A percentile compares a stretch with the other conserved stretches of the same genome.
These are phyloP conservation scores for Rhea americana DNA, from an alignment of 2,113 vertebrate genomes.

Conservation along the genomic window DNA sequence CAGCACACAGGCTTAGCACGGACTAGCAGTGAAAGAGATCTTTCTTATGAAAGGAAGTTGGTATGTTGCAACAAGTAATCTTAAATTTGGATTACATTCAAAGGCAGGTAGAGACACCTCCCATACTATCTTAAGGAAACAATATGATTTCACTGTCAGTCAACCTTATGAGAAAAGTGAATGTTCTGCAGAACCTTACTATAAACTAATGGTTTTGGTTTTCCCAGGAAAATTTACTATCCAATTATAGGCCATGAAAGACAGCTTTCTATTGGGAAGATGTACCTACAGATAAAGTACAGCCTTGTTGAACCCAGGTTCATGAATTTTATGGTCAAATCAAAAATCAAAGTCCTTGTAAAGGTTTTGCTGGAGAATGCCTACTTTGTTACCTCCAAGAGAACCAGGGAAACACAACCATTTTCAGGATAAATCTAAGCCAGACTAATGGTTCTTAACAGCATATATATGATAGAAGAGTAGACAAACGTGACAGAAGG, in stretches of 20 bases:
- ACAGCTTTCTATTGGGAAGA: not conserved
- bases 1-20: not conserved
- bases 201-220: not conserved
- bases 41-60: not conserved
- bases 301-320: not conserved
- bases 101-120: not conserved
- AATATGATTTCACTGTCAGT: not conserved
- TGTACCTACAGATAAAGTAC: not conserved
- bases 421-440: not conserved
- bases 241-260: rapidly evolving
- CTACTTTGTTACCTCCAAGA: not conserved
- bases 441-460: not conserved
- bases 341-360: not conserved
- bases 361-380: not conserved
- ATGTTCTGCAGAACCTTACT: not conserved
- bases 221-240: not conserved
- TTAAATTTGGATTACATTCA: not conserved
- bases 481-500: not conserved
- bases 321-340: not conserved
- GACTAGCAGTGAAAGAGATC: not conserved
- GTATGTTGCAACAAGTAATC: not conserved
- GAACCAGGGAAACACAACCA: not conserved
- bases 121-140: not conserved
- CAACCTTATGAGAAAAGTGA: not conserved
- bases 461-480: not conserved